Evolutionary conservation across 2,797 vertebrate genomes (phyloP).

Genomic region (Labeo calbasu): DNA sequence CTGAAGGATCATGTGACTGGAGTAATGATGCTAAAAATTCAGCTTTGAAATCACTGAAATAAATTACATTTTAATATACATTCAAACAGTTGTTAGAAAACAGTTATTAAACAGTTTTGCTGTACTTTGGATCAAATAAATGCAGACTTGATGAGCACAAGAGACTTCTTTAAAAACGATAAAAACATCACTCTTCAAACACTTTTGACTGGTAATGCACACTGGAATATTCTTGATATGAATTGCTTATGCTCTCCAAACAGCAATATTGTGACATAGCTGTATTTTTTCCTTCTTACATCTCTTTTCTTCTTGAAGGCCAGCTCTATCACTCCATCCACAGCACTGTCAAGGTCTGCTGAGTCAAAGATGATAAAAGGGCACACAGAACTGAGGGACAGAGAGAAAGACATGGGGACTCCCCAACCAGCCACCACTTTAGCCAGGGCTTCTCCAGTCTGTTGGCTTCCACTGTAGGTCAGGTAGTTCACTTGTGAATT

Average conservation of each 20-base stretch:
- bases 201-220: no score
- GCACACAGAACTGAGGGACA: constrained; percentile 70
- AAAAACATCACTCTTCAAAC: no score
- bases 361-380: constrained; percentile 85
- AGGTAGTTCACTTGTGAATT: constrained; percentile 75
- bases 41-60: no score
- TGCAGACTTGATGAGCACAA: no score
- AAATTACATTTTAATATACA: no score
- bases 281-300: background rate
- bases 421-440: constrained; percentile 76
- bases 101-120: no score
- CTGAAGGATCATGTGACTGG: no score
- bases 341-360: constrained; percentile 86
- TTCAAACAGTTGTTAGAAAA: no score
- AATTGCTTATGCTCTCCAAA: background rate
- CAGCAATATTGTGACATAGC: background rate
- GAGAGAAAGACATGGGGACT: constrained; percentile 73
- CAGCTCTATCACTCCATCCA: constrained; percentile 78
- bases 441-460: constrained; percentile 79
- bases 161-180: no score
- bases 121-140: no score
- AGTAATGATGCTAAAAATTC: no score
- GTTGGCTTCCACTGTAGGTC: constrained; percentile 80
- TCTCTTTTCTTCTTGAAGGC: constrained; percentile 74
- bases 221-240: background rate